Evolutionary conservation across 2,888 invertebrate species (phyloP), one percentile per base, ranked within the genome.

Genomic region (Andricus curvator): DNA sequence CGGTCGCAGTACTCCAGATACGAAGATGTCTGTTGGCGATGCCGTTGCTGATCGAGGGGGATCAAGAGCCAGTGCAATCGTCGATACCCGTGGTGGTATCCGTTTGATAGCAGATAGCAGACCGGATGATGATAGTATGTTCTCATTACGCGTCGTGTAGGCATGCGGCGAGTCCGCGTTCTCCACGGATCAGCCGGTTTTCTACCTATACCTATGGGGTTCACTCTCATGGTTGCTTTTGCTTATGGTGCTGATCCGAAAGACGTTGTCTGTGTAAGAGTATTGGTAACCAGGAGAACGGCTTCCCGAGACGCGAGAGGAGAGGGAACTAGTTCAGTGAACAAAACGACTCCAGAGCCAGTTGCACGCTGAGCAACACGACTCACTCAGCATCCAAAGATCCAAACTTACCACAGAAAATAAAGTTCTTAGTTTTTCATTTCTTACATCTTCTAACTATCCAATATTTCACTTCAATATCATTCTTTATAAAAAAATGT

Each of bases 61-160:
- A 82, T 82, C 79, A 84, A 84, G 80, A 84, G 80, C 78, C 78
- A 83, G 84, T 78, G 85, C 84, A 84, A 81, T 85, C 82, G 81
- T 85, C 81, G 80, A 83, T 85, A 82, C 83, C 82, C 78, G 79
- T 85, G 83, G 85, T 87, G 90, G 89, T 90, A 89, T 89, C 88
- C 88, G 89, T 89, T 89, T 89, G 90, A 90, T 89, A 90, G 88
- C 86, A 90, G 89, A 90, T 89, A 88, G 90, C 88, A 89, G 89
- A 86, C 89, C 88, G 89, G 88, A 88, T 88, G 89, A 88, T 89
- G 89, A 89, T 90, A 90, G 89, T 92, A 91, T 90, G 92, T 92
- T 92, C 92, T 92, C 92, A 92, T 92, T 92, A 92, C 92, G 91
- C 90, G 91, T 89, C 91, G 91, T 91, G 92, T 90, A 89, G 92